Base-by-base conservation (phyloP, 53 echinoderm and acorn worm genomes). In the Apostichopus leukothele region DNA sequence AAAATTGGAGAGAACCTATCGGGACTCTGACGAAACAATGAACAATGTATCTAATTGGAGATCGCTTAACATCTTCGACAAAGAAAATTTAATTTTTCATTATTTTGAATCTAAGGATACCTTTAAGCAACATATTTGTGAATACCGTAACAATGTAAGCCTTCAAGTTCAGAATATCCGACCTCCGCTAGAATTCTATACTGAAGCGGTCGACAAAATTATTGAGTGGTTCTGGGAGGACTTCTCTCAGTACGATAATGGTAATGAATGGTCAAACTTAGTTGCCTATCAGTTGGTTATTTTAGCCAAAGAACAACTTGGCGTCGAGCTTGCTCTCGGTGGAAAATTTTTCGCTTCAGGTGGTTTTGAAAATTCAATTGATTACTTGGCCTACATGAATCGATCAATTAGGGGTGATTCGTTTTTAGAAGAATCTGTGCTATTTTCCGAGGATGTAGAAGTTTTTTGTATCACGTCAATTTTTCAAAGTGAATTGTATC, bases 221-320 rank as follows among this genome's bases (percentile, higher is more conserved):
- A 94, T 96, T 67, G 91, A 93, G 67, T 96, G 96, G 96, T 88
- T 96, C 23, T 95, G 91, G 86, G 93, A 97, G 89, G 93, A 93
- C 67, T 95, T 97, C 22, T 92, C 92, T 4, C 92, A 91, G 73
- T 97, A 95, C 66, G 95, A 93, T 1, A 95, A 93, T 51, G 95
- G 93, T 55, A 92, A 95, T 6, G 71, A 95, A 16, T 97, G 97
- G 97, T 92, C 94, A 83, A 93, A 91, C 5, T 90, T 97, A 13
- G 97, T 97, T 2, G 95, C 95, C 74, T 97, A 93, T 60, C 97
- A 97, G 84, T 88, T 97, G 26, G 54, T 97, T 16, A 97, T 95
- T 63, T 90, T 97, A 51, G 97, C 93, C 5, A 97, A 95, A 95
- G 97, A 97, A 88, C 95, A 97, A 89, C 90, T 93, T 75, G 97